A percentile compares a stretch with the other conserved stretches of the same genome.
Conservation (phyloP, 2,888 invertebrate genomes). For the Phengaris alcon region DNA sequence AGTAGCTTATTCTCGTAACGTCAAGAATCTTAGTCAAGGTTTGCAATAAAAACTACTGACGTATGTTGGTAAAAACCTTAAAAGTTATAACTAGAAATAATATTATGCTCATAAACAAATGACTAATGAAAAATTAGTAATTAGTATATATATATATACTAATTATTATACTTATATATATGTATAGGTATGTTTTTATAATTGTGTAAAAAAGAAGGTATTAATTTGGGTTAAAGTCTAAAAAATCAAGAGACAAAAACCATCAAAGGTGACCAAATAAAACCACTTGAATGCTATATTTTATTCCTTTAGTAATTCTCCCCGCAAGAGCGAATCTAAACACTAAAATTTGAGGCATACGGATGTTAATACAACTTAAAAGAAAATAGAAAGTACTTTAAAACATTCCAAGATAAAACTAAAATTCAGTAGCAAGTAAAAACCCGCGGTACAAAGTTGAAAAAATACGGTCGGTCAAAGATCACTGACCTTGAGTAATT, state of each 20-base stretch:
- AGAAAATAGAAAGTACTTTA: neutral
- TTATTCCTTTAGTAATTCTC: neutral
- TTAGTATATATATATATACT: too few species aligned
- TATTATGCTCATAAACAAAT: neutral
- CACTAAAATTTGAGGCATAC: neutral
- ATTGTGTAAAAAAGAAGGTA: neutral
- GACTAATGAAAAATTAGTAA: neutral
- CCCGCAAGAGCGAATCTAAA: neutral
- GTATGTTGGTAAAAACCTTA: neutral
- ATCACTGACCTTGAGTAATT: constrained; percentile 58
- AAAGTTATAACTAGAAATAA: neutral
- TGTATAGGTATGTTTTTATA: neutral
- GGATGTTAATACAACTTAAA: neutral
- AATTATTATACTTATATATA: too few species aligned
- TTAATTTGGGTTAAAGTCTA: neutral
- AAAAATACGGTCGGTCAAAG: constrained; percentile 51
- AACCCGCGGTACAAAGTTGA: constrained; percentile 21
- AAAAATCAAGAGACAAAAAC: neutral
- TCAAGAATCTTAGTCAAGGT: constrained; percentile 4
- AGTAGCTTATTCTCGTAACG: neutral
- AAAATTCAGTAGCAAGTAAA: constrained; percentile 26
- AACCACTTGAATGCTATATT: too few species aligned
- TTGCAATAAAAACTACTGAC: neutral
- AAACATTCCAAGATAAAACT: constrained; percentile 1
- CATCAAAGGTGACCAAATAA: too few species aligned